phyloP scores from a whole-genome alignment of 1,140 invertebrate species.

The Oryctes rhinoceros region DNA sequence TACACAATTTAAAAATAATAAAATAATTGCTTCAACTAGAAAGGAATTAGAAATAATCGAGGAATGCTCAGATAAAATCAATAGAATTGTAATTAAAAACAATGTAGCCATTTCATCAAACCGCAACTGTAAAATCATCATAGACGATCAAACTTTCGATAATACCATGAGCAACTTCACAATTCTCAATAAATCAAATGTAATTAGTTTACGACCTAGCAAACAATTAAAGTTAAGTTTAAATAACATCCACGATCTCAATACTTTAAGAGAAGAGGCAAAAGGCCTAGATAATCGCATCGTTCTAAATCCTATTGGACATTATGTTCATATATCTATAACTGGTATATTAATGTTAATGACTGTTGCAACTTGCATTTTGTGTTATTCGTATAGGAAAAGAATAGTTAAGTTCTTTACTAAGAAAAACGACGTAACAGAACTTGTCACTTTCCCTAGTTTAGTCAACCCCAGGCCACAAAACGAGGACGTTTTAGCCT shows the following conservation, averaged over 20 bases:
- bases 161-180: neutral
- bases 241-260: too few relatives aligned
- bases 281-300: too few relatives aligned
- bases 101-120: neutral
- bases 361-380: too few relatives aligned
- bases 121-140: neutral
- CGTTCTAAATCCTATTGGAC: too few relatives aligned
- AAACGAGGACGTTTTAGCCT: neutral
- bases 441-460: too few relatives aligned
- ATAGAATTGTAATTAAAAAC: neutral
- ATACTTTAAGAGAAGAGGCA: too few relatives aligned
- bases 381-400: neutral
- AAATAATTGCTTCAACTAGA: neutral
- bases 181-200: too few relatives aligned
- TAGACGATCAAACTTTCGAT: neutral
- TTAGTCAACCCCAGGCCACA: neutral
- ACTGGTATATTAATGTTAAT: too few relatives aligned
- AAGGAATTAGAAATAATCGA: constrained; percentile 32
- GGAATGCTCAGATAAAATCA: neutral
- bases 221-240: neutral
- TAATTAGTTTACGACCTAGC: neutral
- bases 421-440: neutral
- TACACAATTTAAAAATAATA: constrained; percentile 9
- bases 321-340: too few relatives aligned
- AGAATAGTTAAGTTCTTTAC: neutral